These are phyloP conservation scores for Acleris laterana DNA, from an alignment of 2,888 invertebrate genomes.

Conservation along the genomic window DNA sequence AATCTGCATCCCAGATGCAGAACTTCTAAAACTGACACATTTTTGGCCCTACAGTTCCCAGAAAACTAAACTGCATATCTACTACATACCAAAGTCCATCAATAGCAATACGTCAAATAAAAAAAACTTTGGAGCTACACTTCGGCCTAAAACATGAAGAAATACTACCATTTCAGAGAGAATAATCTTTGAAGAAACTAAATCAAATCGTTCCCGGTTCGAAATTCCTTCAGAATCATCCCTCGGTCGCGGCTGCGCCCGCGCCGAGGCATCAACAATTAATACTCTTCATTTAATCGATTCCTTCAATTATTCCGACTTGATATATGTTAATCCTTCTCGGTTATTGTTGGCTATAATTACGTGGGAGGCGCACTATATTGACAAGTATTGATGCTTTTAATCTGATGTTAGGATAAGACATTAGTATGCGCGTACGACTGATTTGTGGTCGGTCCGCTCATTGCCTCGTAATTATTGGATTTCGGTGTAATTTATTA, in stretches of 20 bases:
- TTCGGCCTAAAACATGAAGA: no score
- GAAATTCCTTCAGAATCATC: constrained; percentile 16
- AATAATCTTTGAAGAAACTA: no score
- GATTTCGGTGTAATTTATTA: constrained; percentile 82
- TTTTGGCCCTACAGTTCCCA: no score
- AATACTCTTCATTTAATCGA: constrained; percentile 84
- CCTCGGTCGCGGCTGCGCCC: constrained; percentile 51
- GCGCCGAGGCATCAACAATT: constrained; percentile 76
- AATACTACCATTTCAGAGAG: no score
- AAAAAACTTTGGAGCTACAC: no score
- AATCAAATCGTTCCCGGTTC: background rate
- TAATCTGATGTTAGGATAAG: constrained; percentile 84
- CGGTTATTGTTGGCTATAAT: constrained; percentile 83
- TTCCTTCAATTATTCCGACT: constrained; percentile 82
- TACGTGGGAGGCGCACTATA: constrained; percentile 83
- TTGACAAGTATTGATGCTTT: constrained; percentile 84
- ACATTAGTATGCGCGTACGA: constrained; percentile 75
- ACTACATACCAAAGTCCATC: no score
- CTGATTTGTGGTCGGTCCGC: constrained; percentile 80
- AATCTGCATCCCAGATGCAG: no score
- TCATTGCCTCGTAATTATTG: constrained; percentile 82
- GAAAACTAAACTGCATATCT: no score
- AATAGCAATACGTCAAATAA: no score
- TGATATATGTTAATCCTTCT: constrained; percentile 83
- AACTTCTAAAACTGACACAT: no score